phyloP scores from a whole-genome alignment of 2,797 vertebrate genomes.

The Numenius phaeopus region DNA sequence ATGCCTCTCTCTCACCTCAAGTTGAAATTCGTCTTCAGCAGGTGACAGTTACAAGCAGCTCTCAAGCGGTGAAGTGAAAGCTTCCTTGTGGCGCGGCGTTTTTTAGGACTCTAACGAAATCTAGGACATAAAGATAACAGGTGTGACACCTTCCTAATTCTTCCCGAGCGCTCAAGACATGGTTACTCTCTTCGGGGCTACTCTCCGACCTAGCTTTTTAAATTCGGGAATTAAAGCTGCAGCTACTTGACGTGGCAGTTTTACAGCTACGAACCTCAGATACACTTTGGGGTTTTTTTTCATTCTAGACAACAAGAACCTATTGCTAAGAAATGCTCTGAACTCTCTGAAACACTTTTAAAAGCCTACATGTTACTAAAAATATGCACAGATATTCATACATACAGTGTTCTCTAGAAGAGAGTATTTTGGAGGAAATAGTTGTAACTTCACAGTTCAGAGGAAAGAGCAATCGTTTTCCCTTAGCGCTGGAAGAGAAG shows the following conservation, averaged over 20 bases:
- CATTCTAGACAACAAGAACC: neutral
- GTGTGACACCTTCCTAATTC: neutral
- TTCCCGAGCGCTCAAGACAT: neutral
- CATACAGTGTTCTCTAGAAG: neutral
- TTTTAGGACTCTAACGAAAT: neutral
- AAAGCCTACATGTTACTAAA: constrained; percentile 2
- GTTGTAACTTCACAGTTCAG: neutral
- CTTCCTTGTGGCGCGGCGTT: neutral
- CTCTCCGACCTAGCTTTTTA: neutral
- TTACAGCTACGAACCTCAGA: neutral
- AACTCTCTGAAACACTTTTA: neutral
- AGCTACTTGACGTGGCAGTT: neutral
- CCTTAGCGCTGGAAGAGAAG: neutral
- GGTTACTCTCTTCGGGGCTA: neutral
- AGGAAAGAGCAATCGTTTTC: neutral
- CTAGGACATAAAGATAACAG: neutral
- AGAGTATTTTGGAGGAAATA: neutral
- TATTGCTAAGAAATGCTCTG: neutral
- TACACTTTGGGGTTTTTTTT: neutral
- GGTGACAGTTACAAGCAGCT: neutral
- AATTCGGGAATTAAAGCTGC: neutral
- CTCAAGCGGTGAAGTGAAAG: neutral
- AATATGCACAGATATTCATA: neutral
- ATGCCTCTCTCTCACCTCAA: neutral
- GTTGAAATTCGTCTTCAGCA: neutral